These are phyloP conservation scores for Leptoclinus maculatus DNA, from an alignment of 2,797 vertebrate species.

Conservation along the genomic window DNA sequence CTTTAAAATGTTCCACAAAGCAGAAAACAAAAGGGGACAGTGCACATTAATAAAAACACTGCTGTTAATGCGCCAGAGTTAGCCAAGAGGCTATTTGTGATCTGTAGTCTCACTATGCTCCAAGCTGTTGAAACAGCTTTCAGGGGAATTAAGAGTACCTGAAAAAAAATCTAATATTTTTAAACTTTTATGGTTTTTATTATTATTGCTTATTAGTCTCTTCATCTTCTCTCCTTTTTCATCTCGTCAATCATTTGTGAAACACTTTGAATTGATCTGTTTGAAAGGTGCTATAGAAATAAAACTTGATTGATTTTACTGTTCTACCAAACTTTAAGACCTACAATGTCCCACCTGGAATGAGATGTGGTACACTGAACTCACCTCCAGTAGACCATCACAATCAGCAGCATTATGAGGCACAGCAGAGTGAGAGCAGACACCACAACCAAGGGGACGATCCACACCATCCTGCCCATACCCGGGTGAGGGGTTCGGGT, in stretches of 20 bases:
- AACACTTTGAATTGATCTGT: neutral
- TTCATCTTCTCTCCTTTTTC: neutral
- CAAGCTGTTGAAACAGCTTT: no score
- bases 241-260: neutral
- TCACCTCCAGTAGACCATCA: constrained; percentile 99
- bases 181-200: neutral
- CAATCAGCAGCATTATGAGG: constrained; percentile 95
- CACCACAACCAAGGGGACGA: constrained; percentile 96
- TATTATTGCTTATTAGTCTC: neutral
- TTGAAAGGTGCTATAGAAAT: neutral
- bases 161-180: no score
- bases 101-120: no score
- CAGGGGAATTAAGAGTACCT: no score
- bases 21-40: no score
- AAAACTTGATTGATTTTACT: neutral
- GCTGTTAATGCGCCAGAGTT: no score
- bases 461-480: constrained; percentile 95
- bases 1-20: no score
- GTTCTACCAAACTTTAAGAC: constrained; percentile 8
- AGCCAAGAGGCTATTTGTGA: no score
- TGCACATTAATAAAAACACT: no score
- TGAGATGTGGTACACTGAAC: constrained; percentile 4
- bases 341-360: neutral
- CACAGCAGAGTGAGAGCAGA: constrained; percentile 97
- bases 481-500: constrained; percentile 83